Percentiles rank a stretch among this genome's conserved stretches.
phyloP scores from a whole-genome alignment of 1,140 invertebrate species.

The Phortica variegata region DNA sequence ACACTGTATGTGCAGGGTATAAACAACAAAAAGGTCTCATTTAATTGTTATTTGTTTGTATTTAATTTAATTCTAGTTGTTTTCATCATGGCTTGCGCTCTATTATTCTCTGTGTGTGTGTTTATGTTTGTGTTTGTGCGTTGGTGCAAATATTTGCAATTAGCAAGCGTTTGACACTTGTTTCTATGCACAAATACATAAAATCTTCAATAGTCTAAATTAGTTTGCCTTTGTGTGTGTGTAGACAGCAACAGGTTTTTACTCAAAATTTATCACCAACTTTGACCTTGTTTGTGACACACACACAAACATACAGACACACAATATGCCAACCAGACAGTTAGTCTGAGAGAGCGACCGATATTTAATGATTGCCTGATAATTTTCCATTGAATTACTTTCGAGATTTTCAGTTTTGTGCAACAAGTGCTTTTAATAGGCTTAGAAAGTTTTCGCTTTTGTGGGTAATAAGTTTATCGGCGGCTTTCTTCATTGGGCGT shows the following conservation, averaged over 20 bases:
- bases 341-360: no score
- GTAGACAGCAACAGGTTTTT: conserved; percentile 17
- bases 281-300: neutral
- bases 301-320: neutral
- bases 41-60: conserved; percentile 50
- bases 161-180: conserved; percentile 27
- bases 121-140: conserved; percentile 10
- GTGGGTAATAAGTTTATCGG: no score
- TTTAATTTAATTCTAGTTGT: conserved; percentile 44
- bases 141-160: conserved; percentile 35
- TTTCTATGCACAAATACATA: neutral
- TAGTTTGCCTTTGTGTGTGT: no score
- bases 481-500: no score
- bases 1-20: no score
- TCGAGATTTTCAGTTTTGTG: no score
- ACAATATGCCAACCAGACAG: no score
- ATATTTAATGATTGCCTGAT: no score
- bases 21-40: conserved; percentile 11
- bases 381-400: no score
- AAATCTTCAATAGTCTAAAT: no score
- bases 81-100: conserved; percentile 2
- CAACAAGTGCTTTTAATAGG: no score
- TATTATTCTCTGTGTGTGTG: conserved; percentile 16
- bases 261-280: neutral
- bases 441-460: no score